Evolutionary conservation across 2,113 vertebrate species (phyloP).

Genomic region (Burhinus oedicnemus): DNA sequence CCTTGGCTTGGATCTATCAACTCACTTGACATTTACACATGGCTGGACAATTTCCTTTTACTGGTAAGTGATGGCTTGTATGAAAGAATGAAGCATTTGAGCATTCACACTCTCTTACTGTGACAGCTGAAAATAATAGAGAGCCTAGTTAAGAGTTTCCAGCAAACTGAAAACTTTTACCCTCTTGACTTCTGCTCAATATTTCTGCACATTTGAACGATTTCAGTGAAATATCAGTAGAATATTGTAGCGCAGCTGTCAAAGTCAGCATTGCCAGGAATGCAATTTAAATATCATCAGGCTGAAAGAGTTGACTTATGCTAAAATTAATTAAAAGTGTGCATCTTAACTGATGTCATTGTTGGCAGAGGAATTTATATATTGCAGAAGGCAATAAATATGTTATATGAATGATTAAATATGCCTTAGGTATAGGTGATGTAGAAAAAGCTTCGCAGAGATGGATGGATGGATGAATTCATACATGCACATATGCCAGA

Average conservation of each 20-base stretch:
- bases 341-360: conserved; percentile 11
- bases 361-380: conserved; percentile 9
- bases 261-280: conserved; percentile 1
- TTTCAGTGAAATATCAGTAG: conserved; percentile 10
- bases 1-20: conserved; percentile 91
- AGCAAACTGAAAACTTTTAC: not conserved
- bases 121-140: conserved; percentile 13
- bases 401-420: not conserved
- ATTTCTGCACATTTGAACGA: conserved; percentile 1
- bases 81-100: not conserved
- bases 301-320: not conserved
- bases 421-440: not conserved
- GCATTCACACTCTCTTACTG: not conserved
- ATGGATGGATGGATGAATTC: conserved; percentile 2
- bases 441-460: not conserved
- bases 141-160: not conserved
- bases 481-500: not conserved
- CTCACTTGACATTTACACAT: conserved; percentile 83
- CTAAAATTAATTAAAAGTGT: conserved; percentile 21
- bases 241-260: not conserved
- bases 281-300: conserved; percentile 24
- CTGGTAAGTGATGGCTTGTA: conserved; percentile 78
- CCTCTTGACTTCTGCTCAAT: not conserved
- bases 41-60: conserved; percentile 93
- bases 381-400: conserved; percentile 10